Conservation (phyloP, 2,888 invertebrate species). For the Hermodice carunculata region DNA sequence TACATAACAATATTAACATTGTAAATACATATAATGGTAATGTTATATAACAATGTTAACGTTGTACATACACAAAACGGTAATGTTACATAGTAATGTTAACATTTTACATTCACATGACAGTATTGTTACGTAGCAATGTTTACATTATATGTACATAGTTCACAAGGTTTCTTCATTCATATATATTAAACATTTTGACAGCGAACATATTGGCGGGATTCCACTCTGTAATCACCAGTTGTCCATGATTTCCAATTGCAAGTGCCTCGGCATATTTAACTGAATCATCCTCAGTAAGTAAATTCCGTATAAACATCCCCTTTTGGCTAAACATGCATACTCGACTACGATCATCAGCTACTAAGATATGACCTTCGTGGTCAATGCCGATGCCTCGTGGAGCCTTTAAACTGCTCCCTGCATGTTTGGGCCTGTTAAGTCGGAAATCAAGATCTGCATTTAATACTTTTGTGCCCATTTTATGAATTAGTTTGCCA, state of each 20-base stretch:
- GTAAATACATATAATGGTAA: no score
- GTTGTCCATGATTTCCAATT: constrained; percentile 10
- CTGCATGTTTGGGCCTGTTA: neutral
- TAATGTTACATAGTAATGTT: no score
- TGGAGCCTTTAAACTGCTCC: constrained; percentile 87
- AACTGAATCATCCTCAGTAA: constrained; percentile 39
- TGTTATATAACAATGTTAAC: no score
- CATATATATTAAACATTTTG: constrained; percentile 33
- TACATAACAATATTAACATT: no score
- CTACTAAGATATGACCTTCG: constrained; percentile 98
- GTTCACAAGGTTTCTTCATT: neutral
- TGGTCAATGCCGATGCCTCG: constrained; percentile 98
- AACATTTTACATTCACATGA: no score
- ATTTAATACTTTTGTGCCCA: no score
- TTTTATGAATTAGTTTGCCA: no score
- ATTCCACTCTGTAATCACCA: constrained; percentile 39
- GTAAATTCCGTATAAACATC: constrained; percentile 28
- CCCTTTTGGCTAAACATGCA: constrained; percentile 37
- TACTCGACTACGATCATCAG: constrained; percentile 74
- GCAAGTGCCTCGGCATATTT: constrained; percentile 37
- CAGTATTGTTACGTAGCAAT: no score
- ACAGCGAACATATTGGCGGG: constrained; percentile 37
- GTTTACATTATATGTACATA: no score
- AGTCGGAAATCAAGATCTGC: no score
- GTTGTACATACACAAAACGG: no score